These are phyloP conservation scores for Eclectus roratus DNA, from an alignment of 2,113 vertebrate species.

Conservation along the genomic window DNA sequence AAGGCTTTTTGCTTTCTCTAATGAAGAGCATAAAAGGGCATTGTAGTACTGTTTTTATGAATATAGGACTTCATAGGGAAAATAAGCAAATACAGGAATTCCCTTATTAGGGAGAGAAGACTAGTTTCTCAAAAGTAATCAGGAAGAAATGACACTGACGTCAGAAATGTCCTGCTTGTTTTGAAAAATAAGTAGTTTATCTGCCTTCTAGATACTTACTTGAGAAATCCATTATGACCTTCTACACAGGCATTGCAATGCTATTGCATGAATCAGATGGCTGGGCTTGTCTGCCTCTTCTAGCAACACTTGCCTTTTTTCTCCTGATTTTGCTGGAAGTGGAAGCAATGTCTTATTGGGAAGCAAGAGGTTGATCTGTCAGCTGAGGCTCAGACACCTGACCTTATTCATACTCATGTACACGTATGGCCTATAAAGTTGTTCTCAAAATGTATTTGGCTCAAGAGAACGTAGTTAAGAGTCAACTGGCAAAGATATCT, in stretches of 20 bases:
- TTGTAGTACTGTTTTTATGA: not conserved
- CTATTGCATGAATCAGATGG: not conserved
- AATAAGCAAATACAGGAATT: not conserved
- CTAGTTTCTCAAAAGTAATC: not conserved
- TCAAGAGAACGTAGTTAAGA: not conserved
- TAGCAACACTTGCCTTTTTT: not conserved
- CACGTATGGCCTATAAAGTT: not conserved
- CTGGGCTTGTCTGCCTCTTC: not conserved
- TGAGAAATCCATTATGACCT: not conserved
- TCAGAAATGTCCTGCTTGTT: not conserved
- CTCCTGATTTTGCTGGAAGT: not conserved
- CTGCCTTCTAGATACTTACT: not conserved
- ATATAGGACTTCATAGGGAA: not conserved
- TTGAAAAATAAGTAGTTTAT: not conserved
- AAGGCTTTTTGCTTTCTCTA: not conserved
- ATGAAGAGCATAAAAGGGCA: not conserved
- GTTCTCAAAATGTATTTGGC: slow-evolving; percentile 26
- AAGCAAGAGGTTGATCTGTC: not conserved
- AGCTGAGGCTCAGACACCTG: not conserved
- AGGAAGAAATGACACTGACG: not conserved
- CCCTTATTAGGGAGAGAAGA: not conserved
- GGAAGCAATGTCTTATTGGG: not conserved
- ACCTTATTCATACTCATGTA: not conserved
- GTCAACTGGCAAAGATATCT: slow-evolving; percentile 23
- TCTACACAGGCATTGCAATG: not conserved